Evolutionary conservation across 37 sponge, comb jelly and placozoan genomes (phyloP).

Genomic region (Chondrilla cf. caribensis): DNA sequence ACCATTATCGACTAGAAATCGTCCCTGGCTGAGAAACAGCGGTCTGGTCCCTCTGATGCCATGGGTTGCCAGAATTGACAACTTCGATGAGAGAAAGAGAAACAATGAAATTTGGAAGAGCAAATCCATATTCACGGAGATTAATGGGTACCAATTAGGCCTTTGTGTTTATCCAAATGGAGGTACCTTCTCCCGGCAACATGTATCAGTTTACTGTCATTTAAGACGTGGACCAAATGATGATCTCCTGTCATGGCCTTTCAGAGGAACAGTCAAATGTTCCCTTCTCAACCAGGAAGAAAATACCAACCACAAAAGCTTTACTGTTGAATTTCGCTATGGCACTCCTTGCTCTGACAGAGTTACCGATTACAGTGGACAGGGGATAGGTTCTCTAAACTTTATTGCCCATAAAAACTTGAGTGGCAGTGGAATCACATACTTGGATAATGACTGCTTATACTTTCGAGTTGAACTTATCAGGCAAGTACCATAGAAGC

Average conservation of each 20-base stretch:
- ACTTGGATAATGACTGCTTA: no score
- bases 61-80: not conserved
- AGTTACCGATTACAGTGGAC: not conserved
- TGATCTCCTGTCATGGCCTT: not conserved
- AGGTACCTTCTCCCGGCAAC: not conserved
- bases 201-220: not conserved
- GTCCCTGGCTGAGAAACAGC: not conserved
- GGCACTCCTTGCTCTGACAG: no score
- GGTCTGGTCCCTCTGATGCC: not conserved
- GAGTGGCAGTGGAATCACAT: no score
- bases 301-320: not conserved
- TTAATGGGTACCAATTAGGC: not conserved
- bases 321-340: not conserved
- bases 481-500: no score
- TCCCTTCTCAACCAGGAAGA: not conserved
- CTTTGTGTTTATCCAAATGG: not conserved
- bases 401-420: no score
- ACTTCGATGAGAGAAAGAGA: not conserved
- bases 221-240: not conserved
- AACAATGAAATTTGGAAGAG: not conserved
- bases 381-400: not conserved
- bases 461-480: no score
- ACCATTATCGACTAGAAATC: not conserved
- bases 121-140: not conserved
- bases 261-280: not conserved